Base-by-base conservation (phyloP, 2,797 vertebrate species). In the Cirrhinus molitorella region DNA sequence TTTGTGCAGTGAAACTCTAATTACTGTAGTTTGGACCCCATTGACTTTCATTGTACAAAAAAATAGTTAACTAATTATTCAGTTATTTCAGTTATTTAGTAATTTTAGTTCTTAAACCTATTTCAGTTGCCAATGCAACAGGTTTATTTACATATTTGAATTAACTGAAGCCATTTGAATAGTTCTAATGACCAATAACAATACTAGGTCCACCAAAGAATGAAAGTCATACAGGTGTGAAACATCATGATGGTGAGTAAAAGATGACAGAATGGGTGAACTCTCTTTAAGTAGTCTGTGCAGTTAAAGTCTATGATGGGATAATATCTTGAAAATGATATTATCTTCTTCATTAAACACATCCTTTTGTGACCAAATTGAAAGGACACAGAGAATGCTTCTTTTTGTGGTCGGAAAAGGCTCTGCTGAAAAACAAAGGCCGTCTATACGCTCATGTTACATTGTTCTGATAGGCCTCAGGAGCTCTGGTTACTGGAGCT, bases 391-490 rank as follows among this genome's bases (percentile, higher is more conserved):
- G 17, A 77, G 45, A 45, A 63, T 55, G 51, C 12, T 61, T 63
- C 59, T 59, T 65, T 57, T 59, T 79, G 76, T 72, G 49, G 83
- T 67, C 63, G 83, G 70, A 85, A 57, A 83, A 79, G 66, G 61
- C 57, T 59, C 78, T 37, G 43, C 73, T 79, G 70, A 70, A 84
- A 85, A 84, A 86, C 87, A 85, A 88, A 88, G 84, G 83, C 78
- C 61, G 25, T 19, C 43, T 67, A 63, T 55, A 70, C 21, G 53
- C 88, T 89, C 86, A 77, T 12, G 83, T 88, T 86, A 81, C 87
- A 45, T 85, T 65, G 73, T 81, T 85, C 84, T 59, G 63, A 40
- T 67, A 45, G 63, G 65, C 61, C 78, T 70, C 49, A 59, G 53
- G 40, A 34, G 53, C 86, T 87, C 81, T 59, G 68, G 85, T 89